Base-by-base conservation (phyloP, 2,888 invertebrate genomes). In the Augiades crinisus region DNA sequence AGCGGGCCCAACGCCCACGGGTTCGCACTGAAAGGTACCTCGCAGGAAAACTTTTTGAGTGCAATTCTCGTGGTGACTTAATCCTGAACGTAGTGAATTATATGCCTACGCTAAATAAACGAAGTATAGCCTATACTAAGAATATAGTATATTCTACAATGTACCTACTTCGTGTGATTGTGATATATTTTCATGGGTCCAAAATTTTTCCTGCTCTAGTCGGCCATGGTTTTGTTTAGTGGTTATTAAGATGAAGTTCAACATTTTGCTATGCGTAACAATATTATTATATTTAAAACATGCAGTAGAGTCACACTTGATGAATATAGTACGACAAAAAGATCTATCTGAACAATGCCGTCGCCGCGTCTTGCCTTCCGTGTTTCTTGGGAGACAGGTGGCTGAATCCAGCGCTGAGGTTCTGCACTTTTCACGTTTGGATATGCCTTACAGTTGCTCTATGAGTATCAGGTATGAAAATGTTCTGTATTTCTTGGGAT, bases 291-390 rank as follows among this genome's bases (percentile, higher is more conserved):
- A 27, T 31, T 7, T 43, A 19, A 24, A 36, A 19, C 13, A 17
- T 13, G 21, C 12, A 10, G 13, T 14, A 22, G 30, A 30, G 5
- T 24, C 24, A 17, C n/a, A 12, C 12, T 10, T 36, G 13, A 5
- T 41, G 5, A 36, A 34, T 16, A 50, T n/a, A 12, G 12, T 50
- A 14, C 13, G 27, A n/a, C 50, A 50, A 41, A 80, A 72, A 47
- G 86, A 88, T 43, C 59, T 85, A 52, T 87, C 88, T 0, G 88
- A 87, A 60, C 66, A 78, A 47, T 89, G 88, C 57, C 70, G 75
- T 1, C 72, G 86, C 5, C 72, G 77, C 1, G 84, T 77, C 19
- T 60, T 81, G 17, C 83, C 87, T 0, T 87, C 88, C 0, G 73
- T 88, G 44, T 86, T 88, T 57, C 67, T 88, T 1, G 83, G 85